Base-by-base conservation (phyloP, 2,797 vertebrate species). In the Sebastolobus alascanus region DNA sequence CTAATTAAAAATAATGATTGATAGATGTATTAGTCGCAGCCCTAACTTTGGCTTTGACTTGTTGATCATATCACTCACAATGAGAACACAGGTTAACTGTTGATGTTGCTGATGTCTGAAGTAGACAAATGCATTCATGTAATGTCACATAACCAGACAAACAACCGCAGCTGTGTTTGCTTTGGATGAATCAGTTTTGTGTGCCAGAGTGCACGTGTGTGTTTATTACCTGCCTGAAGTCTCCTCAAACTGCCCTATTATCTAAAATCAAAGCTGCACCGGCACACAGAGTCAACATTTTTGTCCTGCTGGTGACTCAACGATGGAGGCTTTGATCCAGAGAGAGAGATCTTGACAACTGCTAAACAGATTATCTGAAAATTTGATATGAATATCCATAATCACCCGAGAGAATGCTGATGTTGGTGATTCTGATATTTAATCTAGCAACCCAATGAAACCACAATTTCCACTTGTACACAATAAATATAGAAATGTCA, bases 91-190 rank as follows among this genome's bases (percentile, higher is more conserved):
- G 58, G 38, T 65, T 64, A 37, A 46, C 4, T 59, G 65, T 52
- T 69, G 27, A 63, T 71, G 25, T 68, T 59, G 65, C 43, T 69
- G 27, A 63, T 71, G 25, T 68, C 29, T 78, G 40, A 80, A 70
- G 31, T 5, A 33, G 59, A 69, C 6, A 2, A 20, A 56, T n/a
- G n/a, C 13, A 52, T 79, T 72, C 35, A 68, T 75, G 60, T 46
- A 2, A 65, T 25, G 60, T 63, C 66, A 20, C 43, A 8, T 27
- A 84, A 82, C 73, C 59, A 80, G 75, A 84, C 68, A 43, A 58
- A 56, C 72, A 25, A 71, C 81, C 60, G 4, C 90, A 84, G 84
- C 87, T 81, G 71, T 80, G 86, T 85, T 88, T 82, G 43, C 60
- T 77, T 35, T 54, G 40, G 18, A 31, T 78, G 29, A 79, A 40